These are phyloP conservation scores for Drosophila mojavensis DNA, from an alignment of 1,140 invertebrate genomes.

Conservation along the genomic window DNA sequence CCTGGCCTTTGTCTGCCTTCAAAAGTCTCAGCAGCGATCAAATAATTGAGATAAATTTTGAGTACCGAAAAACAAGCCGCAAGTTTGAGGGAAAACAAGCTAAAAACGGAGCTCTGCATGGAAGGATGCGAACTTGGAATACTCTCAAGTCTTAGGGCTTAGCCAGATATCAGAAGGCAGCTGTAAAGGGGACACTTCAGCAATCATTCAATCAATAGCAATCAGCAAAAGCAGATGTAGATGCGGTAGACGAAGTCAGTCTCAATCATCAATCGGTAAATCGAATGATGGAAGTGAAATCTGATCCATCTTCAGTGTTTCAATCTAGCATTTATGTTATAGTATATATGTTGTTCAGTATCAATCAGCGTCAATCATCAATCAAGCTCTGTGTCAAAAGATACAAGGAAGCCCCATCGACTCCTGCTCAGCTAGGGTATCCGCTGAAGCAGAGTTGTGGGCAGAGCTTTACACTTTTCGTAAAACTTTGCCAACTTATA, in stretches of 20 bases:
- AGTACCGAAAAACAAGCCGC: conserved; percentile 29
- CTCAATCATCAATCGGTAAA: too few relatives aligned
- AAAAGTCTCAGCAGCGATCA: conserved; percentile 45
- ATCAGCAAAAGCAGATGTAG: too few relatives aligned
- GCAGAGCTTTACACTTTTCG: conserved; percentile 68
- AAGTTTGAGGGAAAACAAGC: conserved; percentile 32
- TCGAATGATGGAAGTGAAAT: too few relatives aligned
- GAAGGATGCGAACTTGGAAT: background rate
- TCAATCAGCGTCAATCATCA: background rate
- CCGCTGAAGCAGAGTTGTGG: conserved; percentile 39
- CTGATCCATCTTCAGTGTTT: too few relatives aligned
- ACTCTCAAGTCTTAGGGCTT: background rate
- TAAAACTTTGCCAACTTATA: conserved; percentile 79
- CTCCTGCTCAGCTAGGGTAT: too few relatives aligned
- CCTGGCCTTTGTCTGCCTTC: background rate
- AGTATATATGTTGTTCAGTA: background rate
- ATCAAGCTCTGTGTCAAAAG: too few relatives aligned
- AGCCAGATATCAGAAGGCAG: too few relatives aligned
- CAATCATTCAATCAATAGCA: too few relatives aligned
- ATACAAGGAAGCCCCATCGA: too few relatives aligned
- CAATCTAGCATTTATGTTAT: too few relatives aligned
- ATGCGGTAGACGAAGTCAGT: too few relatives aligned
- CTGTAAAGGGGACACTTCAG: background rate
- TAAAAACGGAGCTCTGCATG: background rate
- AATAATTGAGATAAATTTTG: conserved; percentile 75